Evolutionary conservation across 2,113 vertebrate genomes (phyloP).

Genomic region (Apodemus speciosus): DNA sequence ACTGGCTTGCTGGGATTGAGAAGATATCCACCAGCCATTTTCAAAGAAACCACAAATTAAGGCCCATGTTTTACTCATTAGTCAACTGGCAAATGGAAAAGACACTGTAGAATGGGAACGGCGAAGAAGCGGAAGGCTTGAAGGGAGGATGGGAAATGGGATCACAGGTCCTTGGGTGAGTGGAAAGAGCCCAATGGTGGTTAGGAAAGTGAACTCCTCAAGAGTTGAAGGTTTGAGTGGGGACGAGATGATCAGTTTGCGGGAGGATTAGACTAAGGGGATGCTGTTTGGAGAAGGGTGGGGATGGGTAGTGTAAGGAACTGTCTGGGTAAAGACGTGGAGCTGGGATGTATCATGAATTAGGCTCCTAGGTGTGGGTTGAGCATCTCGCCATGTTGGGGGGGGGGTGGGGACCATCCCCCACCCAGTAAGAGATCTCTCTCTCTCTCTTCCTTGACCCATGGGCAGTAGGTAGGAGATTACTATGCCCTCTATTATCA

Average conservation of each 20-base stretch:
- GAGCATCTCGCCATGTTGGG: not conserved
- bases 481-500: not conserved
- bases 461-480: not conserved
- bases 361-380: not conserved
- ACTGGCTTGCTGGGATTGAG: conserved; percentile 20
- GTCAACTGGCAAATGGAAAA: not conserved
- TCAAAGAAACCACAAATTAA: conserved; percentile 31
- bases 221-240: not conserved
- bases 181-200: not conserved
- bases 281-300: not conserved
- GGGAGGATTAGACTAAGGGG: not conserved
- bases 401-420: not conserved
- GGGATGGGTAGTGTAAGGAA: not conserved
- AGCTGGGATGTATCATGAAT: not conserved
- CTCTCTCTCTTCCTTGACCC: not conserved
- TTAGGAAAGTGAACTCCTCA: not conserved
- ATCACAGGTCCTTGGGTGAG: not conserved
- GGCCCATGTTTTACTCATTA: not conserved
- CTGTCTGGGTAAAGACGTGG: not conserved
- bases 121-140: not conserved
- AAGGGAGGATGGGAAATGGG: not conserved
- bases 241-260: not conserved
- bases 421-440: not conserved
- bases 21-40: conserved; percentile 29
- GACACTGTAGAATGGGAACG: not conserved